Evolutionary conservation across 2,113 vertebrate genomes (phyloP).

Genomic region (Neolamprologus hecqui): DNA sequence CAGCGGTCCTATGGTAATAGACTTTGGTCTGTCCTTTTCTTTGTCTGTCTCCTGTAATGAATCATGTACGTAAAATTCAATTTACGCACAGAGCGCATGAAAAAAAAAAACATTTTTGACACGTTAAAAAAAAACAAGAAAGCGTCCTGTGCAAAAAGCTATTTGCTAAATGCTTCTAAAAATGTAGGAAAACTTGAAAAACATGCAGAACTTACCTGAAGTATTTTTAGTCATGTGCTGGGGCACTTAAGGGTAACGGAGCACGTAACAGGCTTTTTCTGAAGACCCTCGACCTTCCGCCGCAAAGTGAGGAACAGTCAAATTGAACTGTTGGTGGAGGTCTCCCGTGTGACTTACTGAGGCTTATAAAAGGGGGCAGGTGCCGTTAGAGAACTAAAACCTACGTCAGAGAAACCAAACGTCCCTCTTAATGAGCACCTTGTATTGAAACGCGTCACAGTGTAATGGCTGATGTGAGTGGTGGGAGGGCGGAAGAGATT

Average conservation of each 20-base stretch:
- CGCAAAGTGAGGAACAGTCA: background rate
- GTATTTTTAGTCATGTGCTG: slow-evolving; percentile 34
- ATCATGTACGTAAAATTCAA: slow-evolving; percentile 12
- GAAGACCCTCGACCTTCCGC: background rate
- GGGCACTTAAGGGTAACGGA: background rate
- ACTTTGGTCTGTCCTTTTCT: background rate
- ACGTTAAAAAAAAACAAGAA: background rate
- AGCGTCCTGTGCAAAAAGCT: background rate
- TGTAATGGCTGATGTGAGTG: background rate
- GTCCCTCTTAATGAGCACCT: slow-evolving; percentile 61
- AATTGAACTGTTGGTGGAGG: slow-evolving; percentile 5
- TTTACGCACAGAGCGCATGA: slow-evolving; percentile 2
- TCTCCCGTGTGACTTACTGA: slow-evolving; percentile 30
- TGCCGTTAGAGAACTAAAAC: slow-evolving; percentile 75
- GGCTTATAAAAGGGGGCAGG: slow-evolving; percentile 76
- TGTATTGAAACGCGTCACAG: slow-evolving; percentile 46
- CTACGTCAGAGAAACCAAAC: slow-evolving; percentile 57
- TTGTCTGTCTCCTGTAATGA: background rate
- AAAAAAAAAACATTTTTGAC: background rate
- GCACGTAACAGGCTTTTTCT: background rate
- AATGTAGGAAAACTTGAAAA: background rate
- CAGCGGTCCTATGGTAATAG: too few relatives aligned
- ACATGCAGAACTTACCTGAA: slow-evolving; percentile 28
- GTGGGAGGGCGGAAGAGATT: background rate
- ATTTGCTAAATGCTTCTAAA: background rate